Conservation (phyloP, 2,797 vertebrate species). For the Schizopygopsis malacanthus region DNA sequence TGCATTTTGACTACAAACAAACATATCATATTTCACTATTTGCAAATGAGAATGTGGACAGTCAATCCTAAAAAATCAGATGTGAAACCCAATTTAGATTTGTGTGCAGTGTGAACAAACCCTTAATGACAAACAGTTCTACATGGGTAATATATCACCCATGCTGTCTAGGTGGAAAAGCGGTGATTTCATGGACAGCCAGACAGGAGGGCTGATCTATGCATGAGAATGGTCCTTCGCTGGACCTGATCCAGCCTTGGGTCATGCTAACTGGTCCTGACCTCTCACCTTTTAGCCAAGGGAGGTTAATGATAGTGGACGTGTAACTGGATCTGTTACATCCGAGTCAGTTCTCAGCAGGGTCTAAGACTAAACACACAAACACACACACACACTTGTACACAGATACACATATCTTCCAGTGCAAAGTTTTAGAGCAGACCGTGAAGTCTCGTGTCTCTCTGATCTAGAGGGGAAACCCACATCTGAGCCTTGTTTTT, state of each 20-base stretch:
- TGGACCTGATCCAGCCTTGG: slow-evolving; percentile 43
- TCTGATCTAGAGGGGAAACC: slow-evolving; percentile 27
- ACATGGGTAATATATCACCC: slow-evolving; percentile 53
- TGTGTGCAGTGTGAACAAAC: slow-evolving; percentile 34
- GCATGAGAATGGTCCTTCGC: slow-evolving; percentile 40
- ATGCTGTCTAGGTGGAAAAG: slow-evolving; percentile 21
- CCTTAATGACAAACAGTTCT: slow-evolving; percentile 45
- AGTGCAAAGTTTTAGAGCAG: slow-evolving; percentile 34
- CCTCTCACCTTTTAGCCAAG: slow-evolving; percentile 50
- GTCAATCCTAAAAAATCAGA: neutral
- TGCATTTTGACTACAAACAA: neutral
- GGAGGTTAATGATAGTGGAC: slow-evolving; percentile 60
- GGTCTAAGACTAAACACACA: slow-evolving; percentile 38
- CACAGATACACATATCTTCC: slow-evolving; percentile 9
- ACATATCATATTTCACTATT: neutral
- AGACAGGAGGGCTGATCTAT: slow-evolving; percentile 45
- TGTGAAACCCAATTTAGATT: neutral
- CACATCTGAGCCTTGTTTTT: slow-evolving; percentile 41
- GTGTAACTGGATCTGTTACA: slow-evolving; percentile 62
- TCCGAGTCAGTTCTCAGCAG: slow-evolving; percentile 45
- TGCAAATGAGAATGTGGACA: neutral
- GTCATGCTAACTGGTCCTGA: slow-evolving; percentile 57
- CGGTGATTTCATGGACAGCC: slow-evolving; percentile 40
- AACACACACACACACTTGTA: slow-evolving; percentile 22
- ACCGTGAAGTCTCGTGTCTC: slow-evolving; percentile 12